Conservation (phyloP, 1,140 invertebrate species). For the Idris sp. region DNA sequence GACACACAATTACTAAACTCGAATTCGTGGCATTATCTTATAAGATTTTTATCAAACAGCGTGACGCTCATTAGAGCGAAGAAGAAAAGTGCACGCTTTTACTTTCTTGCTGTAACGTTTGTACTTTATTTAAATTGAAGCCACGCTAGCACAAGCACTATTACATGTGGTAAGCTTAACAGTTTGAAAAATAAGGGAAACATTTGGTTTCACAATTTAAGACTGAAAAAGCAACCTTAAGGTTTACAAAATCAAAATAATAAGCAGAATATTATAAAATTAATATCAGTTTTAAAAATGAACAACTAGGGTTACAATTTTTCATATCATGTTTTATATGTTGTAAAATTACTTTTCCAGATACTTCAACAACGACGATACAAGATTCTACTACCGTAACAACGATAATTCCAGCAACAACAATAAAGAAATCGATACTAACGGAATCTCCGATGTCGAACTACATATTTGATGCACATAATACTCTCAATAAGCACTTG, state of each 20-base stretch:
- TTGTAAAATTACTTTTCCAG: conserved; percentile 24
- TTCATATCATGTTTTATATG: no score
- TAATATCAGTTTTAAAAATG: no score
- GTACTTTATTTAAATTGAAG: conserved; percentile 37
- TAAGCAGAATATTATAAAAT: no score
- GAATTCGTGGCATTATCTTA: conserved; percentile 34
- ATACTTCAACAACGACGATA: conserved; percentile 43
- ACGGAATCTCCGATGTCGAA: conserved; percentile 85
- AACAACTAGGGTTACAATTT: no score
- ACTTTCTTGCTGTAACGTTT: conserved; percentile 21
- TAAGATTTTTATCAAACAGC: conserved; percentile 15
- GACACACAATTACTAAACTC: conserved; percentile 25
- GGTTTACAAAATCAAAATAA: no score
- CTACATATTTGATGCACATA: conserved; percentile 85
- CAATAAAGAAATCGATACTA: conserved; percentile 68
- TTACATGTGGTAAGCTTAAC: no score
- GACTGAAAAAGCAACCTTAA: no score
- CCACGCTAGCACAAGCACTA: no score
- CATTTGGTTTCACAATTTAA: no score
- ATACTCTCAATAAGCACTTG: conserved; percentile 83
- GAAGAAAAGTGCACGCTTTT: conserved; percentile 7
- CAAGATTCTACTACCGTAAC: conserved; percentile 53
- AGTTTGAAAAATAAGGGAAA: no score
- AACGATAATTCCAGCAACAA: conserved; percentile 53
- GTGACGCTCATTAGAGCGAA: conserved; percentile 30